Conservation (phyloP, 2,113 vertebrate species). For the Jaculus jaculus region DNA sequence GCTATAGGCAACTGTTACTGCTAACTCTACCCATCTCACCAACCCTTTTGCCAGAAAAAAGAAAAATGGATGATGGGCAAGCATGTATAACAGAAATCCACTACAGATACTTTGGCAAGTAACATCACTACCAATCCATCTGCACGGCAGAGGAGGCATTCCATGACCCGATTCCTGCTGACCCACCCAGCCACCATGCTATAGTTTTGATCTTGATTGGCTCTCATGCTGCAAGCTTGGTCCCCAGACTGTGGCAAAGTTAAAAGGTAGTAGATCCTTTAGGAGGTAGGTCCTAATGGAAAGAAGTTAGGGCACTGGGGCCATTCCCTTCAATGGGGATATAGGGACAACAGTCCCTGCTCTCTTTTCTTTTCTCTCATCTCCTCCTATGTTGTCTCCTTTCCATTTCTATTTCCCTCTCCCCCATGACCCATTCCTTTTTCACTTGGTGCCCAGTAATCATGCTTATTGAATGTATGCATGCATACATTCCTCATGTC, state of each 20-base stretch:
- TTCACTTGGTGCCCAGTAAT: background rate
- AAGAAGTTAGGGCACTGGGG: background rate
- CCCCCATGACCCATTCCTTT: too few relatives aligned
- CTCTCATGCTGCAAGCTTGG: background rate
- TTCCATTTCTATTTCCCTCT: too few relatives aligned
- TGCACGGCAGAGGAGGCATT: background rate
- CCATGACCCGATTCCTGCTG: background rate
- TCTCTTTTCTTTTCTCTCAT: background rate
- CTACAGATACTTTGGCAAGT: background rate
- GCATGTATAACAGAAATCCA: background rate
- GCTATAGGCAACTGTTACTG: background rate
- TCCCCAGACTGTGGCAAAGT: too few relatives aligned
- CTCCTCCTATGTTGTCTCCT: too few relatives aligned
- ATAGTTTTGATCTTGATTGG: background rate
- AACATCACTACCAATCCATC: background rate
- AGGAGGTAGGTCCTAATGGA: background rate
- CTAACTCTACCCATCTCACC: background rate
- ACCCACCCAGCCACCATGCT: background rate
- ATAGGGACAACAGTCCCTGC: background rate
- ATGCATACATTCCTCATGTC: background rate
- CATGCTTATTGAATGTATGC: background rate
- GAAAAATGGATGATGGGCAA: background rate
- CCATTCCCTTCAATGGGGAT: background rate
- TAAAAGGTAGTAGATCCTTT: too few relatives aligned
- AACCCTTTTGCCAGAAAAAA: background rate